phyloP scores from a whole-genome alignment of 92 coral and sea anemone species.

The Paragorgia papillata region DNA sequence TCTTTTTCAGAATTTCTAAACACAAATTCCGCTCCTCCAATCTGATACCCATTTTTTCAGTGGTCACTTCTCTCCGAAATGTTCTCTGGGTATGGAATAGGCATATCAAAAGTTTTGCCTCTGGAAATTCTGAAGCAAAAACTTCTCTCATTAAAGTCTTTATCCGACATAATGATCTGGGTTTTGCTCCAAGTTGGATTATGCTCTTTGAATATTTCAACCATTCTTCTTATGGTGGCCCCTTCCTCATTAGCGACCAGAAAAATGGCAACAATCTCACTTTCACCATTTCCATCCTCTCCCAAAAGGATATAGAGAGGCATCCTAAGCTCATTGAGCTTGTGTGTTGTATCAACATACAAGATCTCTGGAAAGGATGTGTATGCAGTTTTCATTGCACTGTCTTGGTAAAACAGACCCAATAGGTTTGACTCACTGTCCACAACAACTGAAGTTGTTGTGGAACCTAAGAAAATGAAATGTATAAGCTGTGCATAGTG shows the following conservation, averaged over 20 bases:
- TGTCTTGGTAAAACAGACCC: slow-evolving; percentile 19
- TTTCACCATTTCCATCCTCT: slow-evolving; percentile 21
- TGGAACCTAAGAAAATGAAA: not conserved
- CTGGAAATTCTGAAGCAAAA: slow-evolving; percentile 4
- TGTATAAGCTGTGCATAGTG: too few species aligned
- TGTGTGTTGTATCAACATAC: slow-evolving; percentile 5
- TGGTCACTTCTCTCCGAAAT: slow-evolving; percentile 45
- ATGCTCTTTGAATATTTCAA: not conserved
- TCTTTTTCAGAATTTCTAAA: too few species aligned
- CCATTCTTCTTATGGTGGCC: slow-evolving; percentile 14
- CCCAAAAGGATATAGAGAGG: slow-evolving; percentile 17
- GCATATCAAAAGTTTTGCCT: slow-evolving; percentile 4
- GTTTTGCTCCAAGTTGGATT: slow-evolving; percentile 10
- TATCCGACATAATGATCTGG: slow-evolving; percentile 8
- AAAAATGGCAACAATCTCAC: slow-evolving; percentile 7
- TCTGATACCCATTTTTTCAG: slow-evolving; percentile 57
- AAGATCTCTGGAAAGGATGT: slow-evolving; percentile 13
- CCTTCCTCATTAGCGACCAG: slow-evolving; percentile 10
- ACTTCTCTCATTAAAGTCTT: slow-evolving; percentile 15
- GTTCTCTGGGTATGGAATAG: not conserved
- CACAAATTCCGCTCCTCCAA: slow-evolving; percentile 43
- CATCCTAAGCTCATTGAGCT: slow-evolving; percentile 16
- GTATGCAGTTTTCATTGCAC: not conserved
- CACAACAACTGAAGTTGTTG: not conserved
- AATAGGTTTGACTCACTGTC: not conserved